Evolutionary conservation across 2,113 vertebrate genomes (phyloP).

Genomic region (Eulemur macaco): DNA sequence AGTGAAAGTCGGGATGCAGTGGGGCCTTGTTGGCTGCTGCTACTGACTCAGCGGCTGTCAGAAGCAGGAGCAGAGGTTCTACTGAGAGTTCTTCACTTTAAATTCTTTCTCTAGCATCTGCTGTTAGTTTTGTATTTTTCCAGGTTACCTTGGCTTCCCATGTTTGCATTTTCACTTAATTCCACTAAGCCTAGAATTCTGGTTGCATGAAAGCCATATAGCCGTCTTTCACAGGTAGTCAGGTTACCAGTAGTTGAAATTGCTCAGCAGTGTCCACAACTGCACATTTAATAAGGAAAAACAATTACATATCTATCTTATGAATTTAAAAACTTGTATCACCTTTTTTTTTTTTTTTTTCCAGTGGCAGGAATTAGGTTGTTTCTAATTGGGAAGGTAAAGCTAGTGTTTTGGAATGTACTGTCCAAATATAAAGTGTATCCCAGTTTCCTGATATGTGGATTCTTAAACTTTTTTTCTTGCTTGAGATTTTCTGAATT

Average conservation of each 20-base stretch:
- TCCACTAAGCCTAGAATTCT: neutral
- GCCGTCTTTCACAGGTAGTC: neutral
- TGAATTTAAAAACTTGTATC: neutral
- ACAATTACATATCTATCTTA: neutral
- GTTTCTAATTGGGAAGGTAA: neutral
- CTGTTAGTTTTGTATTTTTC: neutral
- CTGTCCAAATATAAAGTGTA: neutral
- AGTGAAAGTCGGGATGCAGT: rapidly evolving
- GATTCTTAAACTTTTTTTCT: neutral
- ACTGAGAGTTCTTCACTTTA: neutral
- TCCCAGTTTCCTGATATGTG: neutral
- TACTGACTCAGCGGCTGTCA: neutral
- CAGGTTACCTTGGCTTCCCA: neutral
- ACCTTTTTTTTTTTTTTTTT: neutral
- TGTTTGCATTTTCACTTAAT: neutral
- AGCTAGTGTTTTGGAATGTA: neutral
- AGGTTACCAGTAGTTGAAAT: neutral
- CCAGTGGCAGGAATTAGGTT: neutral
- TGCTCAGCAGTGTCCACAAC: neutral
- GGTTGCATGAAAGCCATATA: neutral
- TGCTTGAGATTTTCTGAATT: slow-evolving; percentile 30
- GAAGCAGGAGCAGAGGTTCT: neutral
- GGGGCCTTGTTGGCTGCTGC: neutral
- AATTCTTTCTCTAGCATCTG: neutral
- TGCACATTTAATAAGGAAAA: neutral